Percentiles rank a stretch among this genome's conserved stretches.
Conservation (phyloP, 2,113 vertebrate species). For the Neopipo cinnamomea region DNA sequence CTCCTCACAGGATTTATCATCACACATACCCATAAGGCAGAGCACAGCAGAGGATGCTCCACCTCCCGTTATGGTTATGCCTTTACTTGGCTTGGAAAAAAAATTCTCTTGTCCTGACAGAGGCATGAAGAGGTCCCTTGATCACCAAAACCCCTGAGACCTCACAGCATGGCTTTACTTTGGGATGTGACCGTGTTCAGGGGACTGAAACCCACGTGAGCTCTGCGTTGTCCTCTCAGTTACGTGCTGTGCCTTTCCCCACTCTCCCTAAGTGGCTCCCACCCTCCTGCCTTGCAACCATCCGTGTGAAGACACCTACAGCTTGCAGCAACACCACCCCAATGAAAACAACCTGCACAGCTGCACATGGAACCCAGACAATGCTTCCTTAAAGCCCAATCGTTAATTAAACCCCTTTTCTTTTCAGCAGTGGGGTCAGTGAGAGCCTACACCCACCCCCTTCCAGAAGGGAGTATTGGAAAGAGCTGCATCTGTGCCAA, state of each 20-base stretch:
- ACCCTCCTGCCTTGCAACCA: neutral
- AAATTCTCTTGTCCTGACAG: neutral
- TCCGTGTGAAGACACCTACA: neutral
- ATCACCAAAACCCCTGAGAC: neutral
- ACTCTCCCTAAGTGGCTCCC: neutral
- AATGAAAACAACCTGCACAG: neutral
- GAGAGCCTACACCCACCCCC: neutral
- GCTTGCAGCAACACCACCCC: neutral
- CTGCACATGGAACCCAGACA: accelerated
- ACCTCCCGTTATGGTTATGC: neutral
- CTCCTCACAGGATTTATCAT: neutral
- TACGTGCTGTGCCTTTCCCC: neutral
- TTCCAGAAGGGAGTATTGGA: neutral
- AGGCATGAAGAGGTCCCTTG: neutral
- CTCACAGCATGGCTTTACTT: neutral
- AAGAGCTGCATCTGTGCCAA: neutral
- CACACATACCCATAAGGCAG: neutral
- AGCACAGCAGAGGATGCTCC: neutral
- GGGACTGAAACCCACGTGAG: no score
- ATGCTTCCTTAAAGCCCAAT: accelerated
- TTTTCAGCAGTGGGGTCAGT: neutral
- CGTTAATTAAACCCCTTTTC: neutral
- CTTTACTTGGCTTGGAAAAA: neutral
- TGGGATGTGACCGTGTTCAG: neutral
- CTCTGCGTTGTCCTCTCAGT: neutral